Conservation (phyloP, 2,797 vertebrate genomes). For the Clarias fuscus region DNA sequence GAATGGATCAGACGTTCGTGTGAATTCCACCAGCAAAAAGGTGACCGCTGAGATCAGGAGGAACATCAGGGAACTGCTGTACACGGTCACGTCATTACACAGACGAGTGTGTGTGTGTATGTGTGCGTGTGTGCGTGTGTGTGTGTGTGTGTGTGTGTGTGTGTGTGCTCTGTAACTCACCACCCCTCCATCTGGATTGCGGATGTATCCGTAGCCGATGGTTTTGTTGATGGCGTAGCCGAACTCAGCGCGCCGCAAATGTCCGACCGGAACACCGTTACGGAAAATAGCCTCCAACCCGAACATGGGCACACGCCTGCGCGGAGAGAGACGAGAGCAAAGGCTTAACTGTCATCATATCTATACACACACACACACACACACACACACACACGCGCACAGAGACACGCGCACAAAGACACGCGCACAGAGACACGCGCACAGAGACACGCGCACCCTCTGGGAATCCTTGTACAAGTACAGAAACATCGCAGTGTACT, state of each 20-base stretch:
- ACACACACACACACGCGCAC: too few species aligned
- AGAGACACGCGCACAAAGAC: too few species aligned
- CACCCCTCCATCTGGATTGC: slow-evolving; percentile 79
- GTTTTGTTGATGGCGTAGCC: slow-evolving; percentile 88
- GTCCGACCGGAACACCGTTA: slow-evolving; percentile 82
- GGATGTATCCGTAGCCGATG: slow-evolving; percentile 89
- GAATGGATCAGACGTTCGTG: too few species aligned
- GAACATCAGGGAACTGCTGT: too few species aligned
- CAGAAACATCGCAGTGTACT: not conserved
- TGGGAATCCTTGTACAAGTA: not conserved
- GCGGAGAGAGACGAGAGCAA: not conserved
- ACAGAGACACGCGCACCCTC: not conserved
- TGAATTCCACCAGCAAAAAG: too few species aligned
- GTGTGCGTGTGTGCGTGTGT: slow-evolving; percentile 17
- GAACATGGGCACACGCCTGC: slow-evolving; percentile 90
- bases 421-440: too few species aligned
- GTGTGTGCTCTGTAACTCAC: slow-evolving; percentile 70
- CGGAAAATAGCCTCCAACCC: slow-evolving; percentile 92
- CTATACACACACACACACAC: not conserved
- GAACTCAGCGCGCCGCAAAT: slow-evolving; percentile 85
- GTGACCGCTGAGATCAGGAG: too few species aligned
- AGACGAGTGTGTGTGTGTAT: not conserved
- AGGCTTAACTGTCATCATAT: not conserved
- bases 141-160: not conserved
- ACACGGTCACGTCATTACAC: not conserved